Percentiles rank a stretch among this genome's conserved stretches.
Evolutionary conservation across 2,797 vertebrate genomes (phyloP).

Genomic region (Tokudaia muenninki): DNA sequence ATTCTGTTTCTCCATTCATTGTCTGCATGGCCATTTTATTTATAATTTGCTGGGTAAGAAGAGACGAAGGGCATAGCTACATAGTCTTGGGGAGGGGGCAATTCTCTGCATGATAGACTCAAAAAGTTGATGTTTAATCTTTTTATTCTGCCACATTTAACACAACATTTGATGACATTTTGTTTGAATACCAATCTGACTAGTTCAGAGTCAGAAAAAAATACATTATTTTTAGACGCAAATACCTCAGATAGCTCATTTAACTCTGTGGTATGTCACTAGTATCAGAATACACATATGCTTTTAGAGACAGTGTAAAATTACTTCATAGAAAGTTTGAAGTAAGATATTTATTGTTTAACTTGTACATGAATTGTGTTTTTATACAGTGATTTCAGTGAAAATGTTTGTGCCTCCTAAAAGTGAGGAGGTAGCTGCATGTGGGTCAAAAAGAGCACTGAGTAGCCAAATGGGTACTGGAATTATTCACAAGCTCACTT

Average conservation of each 20-base stretch:
- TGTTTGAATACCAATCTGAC: conserved; percentile 71
- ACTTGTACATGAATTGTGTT: conserved; percentile 43
- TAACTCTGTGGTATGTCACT: conserved; percentile 62
- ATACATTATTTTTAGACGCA: conserved; percentile 59
- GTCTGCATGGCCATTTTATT: conserved; percentile 6
- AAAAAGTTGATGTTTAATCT: not conserved
- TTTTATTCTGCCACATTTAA: conserved; percentile 68
- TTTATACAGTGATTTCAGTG: conserved; percentile 35
- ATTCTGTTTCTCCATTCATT: not conserved
- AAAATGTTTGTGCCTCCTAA: conserved; percentile 25
- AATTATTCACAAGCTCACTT: conserved; percentile 39
- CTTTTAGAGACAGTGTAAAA: conserved; percentile 63
- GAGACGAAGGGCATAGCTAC: not conserved
- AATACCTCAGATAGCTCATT: conserved; percentile 29
- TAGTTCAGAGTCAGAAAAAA: conserved; percentile 72
- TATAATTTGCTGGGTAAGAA: not conserved
- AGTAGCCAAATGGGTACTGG: conserved; percentile 30
- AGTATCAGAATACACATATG: not conserved
- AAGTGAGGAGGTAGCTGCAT: not conserved
- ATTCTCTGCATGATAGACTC: conserved; percentile 49
- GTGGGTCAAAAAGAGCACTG: conserved; percentile 32
- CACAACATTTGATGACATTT: conserved; percentile 65
- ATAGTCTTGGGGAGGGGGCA: not conserved
- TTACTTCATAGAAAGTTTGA: conserved; percentile 73
- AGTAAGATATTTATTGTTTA: conserved; percentile 53